These are phyloP conservation scores for Cotesia congregata DNA, from an alignment of 2,888 invertebrate species.

Conservation along the genomic window DNA sequence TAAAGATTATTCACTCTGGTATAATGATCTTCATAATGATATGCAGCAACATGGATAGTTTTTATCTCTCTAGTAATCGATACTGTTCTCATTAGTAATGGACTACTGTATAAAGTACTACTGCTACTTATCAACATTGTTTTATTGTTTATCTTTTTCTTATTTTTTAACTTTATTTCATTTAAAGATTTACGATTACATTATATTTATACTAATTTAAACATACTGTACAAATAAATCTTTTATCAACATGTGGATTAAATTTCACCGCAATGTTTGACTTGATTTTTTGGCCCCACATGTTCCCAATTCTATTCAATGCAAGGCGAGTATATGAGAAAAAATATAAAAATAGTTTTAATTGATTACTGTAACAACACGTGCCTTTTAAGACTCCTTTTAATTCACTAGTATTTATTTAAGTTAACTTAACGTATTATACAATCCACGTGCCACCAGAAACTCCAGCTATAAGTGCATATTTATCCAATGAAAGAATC, in stretches of 20 bases:
- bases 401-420: slow-evolving; percentile 22
- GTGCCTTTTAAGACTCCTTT: not conserved
- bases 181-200: slow-evolving; percentile 3
- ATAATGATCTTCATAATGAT: not conserved
- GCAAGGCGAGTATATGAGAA: not conserved
- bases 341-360: not conserved
- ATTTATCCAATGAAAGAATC: slow-evolving; percentile 51
- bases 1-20: not conserved
- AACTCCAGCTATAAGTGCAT: slow-evolving; percentile 32
- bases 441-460: slow-evolving; percentile 40
- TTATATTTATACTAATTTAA: not conserved
- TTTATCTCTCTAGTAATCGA: slow-evolving; percentile 12
- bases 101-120: slow-evolving; percentile 3
- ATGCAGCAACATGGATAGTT: slow-evolving; percentile 1
- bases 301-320: not conserved
- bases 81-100: slow-evolving; percentile 6
- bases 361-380: not conserved
- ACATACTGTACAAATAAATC: slow-evolving; percentile 1
- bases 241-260: slow-evolving; percentile 13
- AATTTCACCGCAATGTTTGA: not conserved
- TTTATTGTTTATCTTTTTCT: not conserved
- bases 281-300: not conserved
- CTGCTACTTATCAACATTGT: slow-evolving; percentile 6
- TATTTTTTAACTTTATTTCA: not conserved
- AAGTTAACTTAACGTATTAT: not conserved